Evolutionary conservation across 2,888 invertebrate species (phyloP), one percentile per base, ranked within the genome.

Genomic region (Pyrrhia umbra): DNA sequence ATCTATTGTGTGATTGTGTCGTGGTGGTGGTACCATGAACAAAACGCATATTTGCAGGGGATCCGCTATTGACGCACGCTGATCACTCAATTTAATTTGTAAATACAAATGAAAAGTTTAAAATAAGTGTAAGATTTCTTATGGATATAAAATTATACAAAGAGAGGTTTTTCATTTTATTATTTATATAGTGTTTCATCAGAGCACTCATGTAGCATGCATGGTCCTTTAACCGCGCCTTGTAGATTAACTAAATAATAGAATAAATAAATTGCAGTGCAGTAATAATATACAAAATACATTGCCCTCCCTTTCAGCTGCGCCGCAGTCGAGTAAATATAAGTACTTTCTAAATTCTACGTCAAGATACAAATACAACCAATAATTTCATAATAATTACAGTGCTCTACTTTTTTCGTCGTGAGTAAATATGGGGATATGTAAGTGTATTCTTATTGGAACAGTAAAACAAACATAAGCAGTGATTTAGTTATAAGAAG

Each of bases 21-120:
- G 42, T 1, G 18, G 40, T 60, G 65, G n/a, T n/a, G n/a, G n/a
- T n/a, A n/a, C n/a, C n/a, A n/a, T 75, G 81, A 87, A 88, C 85
- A 84, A 84, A 80, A 77, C 68, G 61, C 63, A 49, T 82, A 79
- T 84, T 81, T 83, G 76, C 82, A 66, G 68, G 71, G 69, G 72
- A 73, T 69, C 51, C 61, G 50, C 72, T 72, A 61, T 72, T 75
- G 73, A 75, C 62, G 67, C 54, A 42, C 66, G 62, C 68, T 81
- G 81, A 84, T 86, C 73, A 74, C 81, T 85, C 69, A 74, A 78
- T 80, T 68, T 74, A 58, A 52, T 54, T 57, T 64, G 49, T 63
- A 64, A 68, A 72, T 64, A 68, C 61, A 63, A 65, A 59, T 60
- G 68, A 55, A 65, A 34, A 47, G 34, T 46, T 42, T 60, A 37